Conservation (phyloP, 1,140 invertebrate genomes). For the Pseudobourletiella spinata region DNA sequence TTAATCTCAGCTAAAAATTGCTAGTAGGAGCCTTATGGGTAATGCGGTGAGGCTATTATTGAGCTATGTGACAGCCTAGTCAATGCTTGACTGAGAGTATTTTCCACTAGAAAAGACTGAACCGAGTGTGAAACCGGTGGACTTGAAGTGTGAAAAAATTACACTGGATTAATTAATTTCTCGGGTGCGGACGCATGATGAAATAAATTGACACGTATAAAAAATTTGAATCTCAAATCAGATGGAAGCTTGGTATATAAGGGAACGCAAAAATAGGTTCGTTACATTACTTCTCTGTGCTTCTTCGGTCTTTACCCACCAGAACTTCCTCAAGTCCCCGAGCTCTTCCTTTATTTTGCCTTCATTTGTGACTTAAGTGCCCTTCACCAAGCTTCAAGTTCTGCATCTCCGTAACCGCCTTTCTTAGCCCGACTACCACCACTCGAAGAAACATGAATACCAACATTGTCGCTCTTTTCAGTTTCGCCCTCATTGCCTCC, state of each 20-base stretch:
- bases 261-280: neutral
- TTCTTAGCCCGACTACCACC: too few species aligned
- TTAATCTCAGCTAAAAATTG: neutral
- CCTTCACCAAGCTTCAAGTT: neutral
- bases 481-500: neutral
- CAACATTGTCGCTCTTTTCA: neutral
- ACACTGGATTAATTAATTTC: too few species aligned
- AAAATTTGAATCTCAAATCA: slow-evolving; percentile 7
- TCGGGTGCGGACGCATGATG: too few species aligned
- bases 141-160: neutral
- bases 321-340: neutral
- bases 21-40: neutral
- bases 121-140: too few species aligned
- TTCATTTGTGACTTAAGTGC: neutral
- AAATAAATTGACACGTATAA: neutral
- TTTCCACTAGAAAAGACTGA: too few species aligned
- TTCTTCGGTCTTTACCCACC: neutral
- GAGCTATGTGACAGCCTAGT: neutral
- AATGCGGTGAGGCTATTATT: neutral
- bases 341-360: neutral
- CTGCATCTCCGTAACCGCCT: too few species aligned
- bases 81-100: neutral
- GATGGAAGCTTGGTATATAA: neutral
- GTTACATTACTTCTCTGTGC: neutral
- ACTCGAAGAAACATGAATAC: neutral